These are phyloP conservation scores for Osmerus eperlanus DNA, from an alignment of 2,113 vertebrate species.

Conservation along the genomic window DNA sequence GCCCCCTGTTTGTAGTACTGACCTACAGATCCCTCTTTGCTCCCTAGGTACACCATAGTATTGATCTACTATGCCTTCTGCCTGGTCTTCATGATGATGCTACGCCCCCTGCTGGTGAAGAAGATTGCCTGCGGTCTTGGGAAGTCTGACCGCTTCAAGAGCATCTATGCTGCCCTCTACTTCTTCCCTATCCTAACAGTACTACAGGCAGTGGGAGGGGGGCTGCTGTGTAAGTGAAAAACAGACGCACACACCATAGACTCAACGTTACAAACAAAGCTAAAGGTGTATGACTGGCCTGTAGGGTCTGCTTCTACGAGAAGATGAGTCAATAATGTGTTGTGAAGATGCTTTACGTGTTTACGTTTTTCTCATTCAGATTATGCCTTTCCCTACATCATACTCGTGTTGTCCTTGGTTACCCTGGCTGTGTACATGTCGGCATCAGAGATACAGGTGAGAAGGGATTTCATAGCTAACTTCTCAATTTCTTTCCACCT, in stretches of 20 bases:
- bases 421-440: constrained; percentile 97
- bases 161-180: constrained; percentile 95
- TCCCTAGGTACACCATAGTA: constrained; percentile 90
- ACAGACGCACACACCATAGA: too few species aligned
- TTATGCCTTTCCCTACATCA: constrained; percentile 96
- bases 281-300: too few species aligned
- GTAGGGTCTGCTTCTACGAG: too few species aligned
- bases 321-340: too few species aligned
- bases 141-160: constrained; percentile 94
- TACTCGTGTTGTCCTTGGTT: constrained; percentile 90
- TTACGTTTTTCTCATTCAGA: constrained; percentile 71
- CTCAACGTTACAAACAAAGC: neutral
- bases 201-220: constrained; percentile 93
- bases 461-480: constrained; percentile 10
- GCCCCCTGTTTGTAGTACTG: too few species aligned
- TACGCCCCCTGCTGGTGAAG: constrained; percentile 94
- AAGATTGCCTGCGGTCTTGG: constrained; percentile 95
- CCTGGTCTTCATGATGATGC: constrained; percentile 93
- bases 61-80: constrained; percentile 97
- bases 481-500: neutral
- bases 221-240: constrained; percentile 87
- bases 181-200: constrained; percentile 96
- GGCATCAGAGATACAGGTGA: constrained; percentile 96
- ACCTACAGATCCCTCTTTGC: neutral
- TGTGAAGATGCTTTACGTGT: too few species aligned